Base-by-base conservation (phyloP, 1,140 invertebrate species). In the Drosophila asahinai region DNA sequence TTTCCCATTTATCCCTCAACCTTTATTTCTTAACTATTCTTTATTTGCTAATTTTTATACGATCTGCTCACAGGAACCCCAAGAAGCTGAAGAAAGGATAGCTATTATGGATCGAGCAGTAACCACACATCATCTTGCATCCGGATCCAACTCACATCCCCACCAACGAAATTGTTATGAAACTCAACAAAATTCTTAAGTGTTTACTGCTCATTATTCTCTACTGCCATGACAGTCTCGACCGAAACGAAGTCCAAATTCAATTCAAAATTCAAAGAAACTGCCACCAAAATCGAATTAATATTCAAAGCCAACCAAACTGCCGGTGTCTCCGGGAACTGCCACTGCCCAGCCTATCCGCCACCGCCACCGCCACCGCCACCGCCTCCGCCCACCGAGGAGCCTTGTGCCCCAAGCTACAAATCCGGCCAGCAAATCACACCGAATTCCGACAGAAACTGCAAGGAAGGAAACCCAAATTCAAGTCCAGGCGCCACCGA, bases 391-490 rank as follows among this genome's bases (percentile, higher is more conserved):
- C 77, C 70, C 66, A 51, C 55, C 61, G 22, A 74, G 49, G 45
- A 73, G 75, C 76, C 71, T 73, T 66, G 66, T 63, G 82, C 61
- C 74, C 66, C 70, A 81, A 87, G 64, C 60, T 70, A 36, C 43
- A 89, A 59, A 78, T 61, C 54, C 66, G 84, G 66, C 86, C 84
- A 64, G 42, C 68, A 90, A 90, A 90, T 63, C 72, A 58, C 27
- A 77, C 82, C 47, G 86, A 81, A 82, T 59, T 55, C 63, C 51
- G 81, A 73, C 86, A 86, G 66, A 90, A 90, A 91, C 47, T 82
- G 49, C 86, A 90, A 91, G 86, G 86, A 90, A 90, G 86, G 86
- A 90, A 90, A 91, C 86, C 86, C 25, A 90, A 90, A 90, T 90
- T 90, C 68, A 90, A 90, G 70, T 68, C 74, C 30, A 57, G 66